Evolutionary conservation across 2,888 invertebrate genomes (phyloP).

Genomic region (Neoscelio sp.): DNA sequence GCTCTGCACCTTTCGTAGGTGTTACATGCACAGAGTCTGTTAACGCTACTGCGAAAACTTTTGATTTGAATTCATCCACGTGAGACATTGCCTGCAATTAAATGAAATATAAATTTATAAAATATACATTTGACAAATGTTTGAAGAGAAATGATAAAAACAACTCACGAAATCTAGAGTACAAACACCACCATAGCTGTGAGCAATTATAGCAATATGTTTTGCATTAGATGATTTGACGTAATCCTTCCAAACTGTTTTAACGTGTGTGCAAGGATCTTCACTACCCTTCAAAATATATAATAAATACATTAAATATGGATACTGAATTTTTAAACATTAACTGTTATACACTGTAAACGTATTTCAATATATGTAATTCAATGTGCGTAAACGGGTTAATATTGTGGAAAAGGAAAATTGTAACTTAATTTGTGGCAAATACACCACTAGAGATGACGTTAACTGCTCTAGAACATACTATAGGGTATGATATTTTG

Average conservation of each 20-base stretch:
- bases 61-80: slow-evolving; percentile 85
- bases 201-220: slow-evolving; percentile 89
- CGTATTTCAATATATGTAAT: no score
- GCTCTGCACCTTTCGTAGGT: slow-evolving; percentile 69
- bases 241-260: slow-evolving; percentile 88
- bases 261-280: slow-evolving; percentile 86
- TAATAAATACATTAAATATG: slow-evolving; percentile 5
- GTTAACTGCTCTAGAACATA: no score
- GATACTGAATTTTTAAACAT: not conserved
- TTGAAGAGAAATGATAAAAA: slow-evolving; percentile 9
- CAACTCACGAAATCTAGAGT: slow-evolving; percentile 85
- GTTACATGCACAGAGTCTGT: slow-evolving; percentile 90
- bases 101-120: slow-evolving; percentile 17
- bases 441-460: no score
- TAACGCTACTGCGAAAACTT: slow-evolving; percentile 90
- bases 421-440: no score
- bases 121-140: not conserved
- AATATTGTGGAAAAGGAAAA: no score
- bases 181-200: slow-evolving; percentile 91
- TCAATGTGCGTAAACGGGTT: no score
- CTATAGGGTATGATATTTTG: no score
- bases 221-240: slow-evolving; percentile 85
- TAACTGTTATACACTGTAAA: no score
- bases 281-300: slow-evolving; percentile 83
- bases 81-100: slow-evolving; percentile 83